Conservation (phyloP, 2,888 invertebrate genomes). For the Dugesia japonica region DNA sequence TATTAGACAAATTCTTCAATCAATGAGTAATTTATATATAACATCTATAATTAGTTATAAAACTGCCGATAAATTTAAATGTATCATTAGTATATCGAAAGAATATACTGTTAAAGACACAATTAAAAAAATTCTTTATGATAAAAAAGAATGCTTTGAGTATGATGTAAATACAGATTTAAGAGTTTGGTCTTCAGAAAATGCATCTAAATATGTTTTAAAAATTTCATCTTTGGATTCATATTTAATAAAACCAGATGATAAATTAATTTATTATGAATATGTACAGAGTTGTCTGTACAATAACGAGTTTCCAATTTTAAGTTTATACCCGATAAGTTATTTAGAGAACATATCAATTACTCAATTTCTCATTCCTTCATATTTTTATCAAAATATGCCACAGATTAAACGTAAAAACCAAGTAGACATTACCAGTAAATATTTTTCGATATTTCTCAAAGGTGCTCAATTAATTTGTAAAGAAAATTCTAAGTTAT, state of each 20-base stretch:
- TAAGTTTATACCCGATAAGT: neutral
- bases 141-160: neutral
- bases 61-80: neutral
- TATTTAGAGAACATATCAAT: neutral
- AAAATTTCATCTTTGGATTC: neutral
- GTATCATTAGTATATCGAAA: neutral
- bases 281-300: neutral
- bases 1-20: conserved; percentile 14
- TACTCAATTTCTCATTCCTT: conserved; percentile 2
- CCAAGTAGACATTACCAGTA: neutral
- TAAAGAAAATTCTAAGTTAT: conserved; percentile 45
- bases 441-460: neutral
- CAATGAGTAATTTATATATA: neutral
- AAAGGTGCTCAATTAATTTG: conserved; percentile 24
- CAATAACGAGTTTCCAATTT: neutral
- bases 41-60: neutral
- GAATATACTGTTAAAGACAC: neutral
- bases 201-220: neutral
- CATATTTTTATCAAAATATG: conserved; percentile 2
- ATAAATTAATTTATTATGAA: neutral
- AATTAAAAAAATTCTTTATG: neutral
- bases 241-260: neutral
- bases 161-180: neutral
- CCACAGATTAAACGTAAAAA: neutral
- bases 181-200: neutral